Percentiles rank a stretch among this genome's conserved stretches.
Conservation (phyloP, 2,797 vertebrate species). For the Notoglanidium macrostoma region DNA sequence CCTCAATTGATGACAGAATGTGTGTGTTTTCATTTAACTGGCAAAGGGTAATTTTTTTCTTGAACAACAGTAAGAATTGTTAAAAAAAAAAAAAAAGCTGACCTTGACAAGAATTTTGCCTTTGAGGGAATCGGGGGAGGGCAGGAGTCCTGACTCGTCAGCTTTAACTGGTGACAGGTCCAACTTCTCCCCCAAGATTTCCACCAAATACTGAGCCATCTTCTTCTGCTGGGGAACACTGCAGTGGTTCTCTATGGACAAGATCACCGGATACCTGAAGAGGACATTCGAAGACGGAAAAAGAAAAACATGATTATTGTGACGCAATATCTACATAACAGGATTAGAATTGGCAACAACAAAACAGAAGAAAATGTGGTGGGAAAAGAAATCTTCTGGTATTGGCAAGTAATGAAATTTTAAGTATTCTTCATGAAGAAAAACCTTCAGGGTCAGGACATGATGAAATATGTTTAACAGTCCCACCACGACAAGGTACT, state of each 20-base stretch:
- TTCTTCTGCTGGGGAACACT: slow-evolving; percentile 96
- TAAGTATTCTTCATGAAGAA: neutral
- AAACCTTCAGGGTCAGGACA: too few species aligned
- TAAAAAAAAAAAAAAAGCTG: neutral
- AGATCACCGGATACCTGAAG: slow-evolving; percentile 90
- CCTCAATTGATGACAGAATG: neutral
- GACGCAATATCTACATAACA: neutral
- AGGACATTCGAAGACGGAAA: slow-evolving; percentile 6
- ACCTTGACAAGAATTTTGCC: slow-evolving; percentile 98
- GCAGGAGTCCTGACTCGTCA: slow-evolving; percentile 78
- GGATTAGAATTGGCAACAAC: neutral
- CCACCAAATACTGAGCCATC: slow-evolving; percentile 91
- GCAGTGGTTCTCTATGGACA: slow-evolving; percentile 98
- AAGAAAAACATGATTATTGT: neutral
- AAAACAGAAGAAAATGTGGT: neutral
- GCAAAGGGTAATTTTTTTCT: too few species aligned
- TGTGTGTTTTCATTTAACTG: neutral
- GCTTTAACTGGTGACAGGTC: slow-evolving; percentile 81
- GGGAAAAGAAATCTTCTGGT: neutral
- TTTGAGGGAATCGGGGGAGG: slow-evolving; percentile 88
- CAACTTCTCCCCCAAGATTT: slow-evolving; percentile 91
- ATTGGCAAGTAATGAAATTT: neutral
- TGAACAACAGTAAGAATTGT: neutral
- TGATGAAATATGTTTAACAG: neutral
- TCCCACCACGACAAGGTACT: neutral